phyloP scores from a whole-genome alignment of 2,888 invertebrate genomes.

The Drosophila paramelanica region DNA sequence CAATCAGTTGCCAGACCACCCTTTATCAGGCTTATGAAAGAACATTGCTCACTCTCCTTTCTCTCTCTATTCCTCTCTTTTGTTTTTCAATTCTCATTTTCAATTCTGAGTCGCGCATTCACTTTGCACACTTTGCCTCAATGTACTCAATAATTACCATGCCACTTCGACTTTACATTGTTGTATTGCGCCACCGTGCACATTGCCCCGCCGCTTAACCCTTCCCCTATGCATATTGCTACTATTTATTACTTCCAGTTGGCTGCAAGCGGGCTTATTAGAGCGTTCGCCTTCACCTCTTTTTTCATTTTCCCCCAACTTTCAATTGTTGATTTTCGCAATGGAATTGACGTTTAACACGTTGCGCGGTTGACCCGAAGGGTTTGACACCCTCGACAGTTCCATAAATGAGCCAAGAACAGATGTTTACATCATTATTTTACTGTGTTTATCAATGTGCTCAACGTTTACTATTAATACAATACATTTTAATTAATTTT shows the following conservation, averaged over 20 bases:
- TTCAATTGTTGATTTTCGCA: constrained; percentile 69
- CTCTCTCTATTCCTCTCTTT: background rate
- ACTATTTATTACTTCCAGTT: constrained; percentile 69
- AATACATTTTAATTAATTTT: constrained; percentile 18
- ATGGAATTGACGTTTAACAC: constrained; percentile 80
- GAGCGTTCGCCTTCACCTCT: constrained; percentile 1
- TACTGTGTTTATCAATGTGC: constrained; percentile 47
- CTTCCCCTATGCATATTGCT: constrained; percentile 17
- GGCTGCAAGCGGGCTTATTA: constrained; percentile 66
- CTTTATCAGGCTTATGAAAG: background rate
- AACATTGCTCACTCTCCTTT: background rate
- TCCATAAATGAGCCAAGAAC: constrained; percentile 58
- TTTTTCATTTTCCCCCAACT: background rate
- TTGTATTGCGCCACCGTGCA: constrained; percentile 47
- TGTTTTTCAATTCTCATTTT: constrained; percentile 21
- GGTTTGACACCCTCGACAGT: constrained; percentile 36
- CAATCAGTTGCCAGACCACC: constrained; percentile 11
- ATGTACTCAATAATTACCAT: constrained; percentile 56
- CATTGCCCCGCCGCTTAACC: background rate
- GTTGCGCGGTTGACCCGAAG: constrained; percentile 36
- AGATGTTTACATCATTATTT: constrained; percentile 71
- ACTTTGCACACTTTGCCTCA: constrained; percentile 52
- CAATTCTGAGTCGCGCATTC: constrained; percentile 33
- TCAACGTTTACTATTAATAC: constrained; percentile 9
- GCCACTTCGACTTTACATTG: constrained; percentile 59